Evolutionary conservation across 2,113 vertebrate species (phyloP).

Genomic region (Catharus fuscescens): DNA sequence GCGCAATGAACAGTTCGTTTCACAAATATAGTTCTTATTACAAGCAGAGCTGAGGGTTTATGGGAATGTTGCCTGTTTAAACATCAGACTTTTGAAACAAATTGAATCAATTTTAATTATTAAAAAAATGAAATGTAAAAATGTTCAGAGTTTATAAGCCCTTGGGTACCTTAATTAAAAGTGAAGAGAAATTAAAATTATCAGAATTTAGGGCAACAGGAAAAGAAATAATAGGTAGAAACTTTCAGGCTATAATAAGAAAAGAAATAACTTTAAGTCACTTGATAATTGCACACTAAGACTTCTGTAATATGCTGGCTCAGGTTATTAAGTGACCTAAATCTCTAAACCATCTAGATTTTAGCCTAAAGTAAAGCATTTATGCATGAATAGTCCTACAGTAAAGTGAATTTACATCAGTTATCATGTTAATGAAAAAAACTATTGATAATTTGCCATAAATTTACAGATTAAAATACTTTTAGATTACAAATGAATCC

Average conservation of each 20-base stretch:
- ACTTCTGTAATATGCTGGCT: not conserved
- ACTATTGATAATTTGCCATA: not conserved
- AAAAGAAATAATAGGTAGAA: not conserved
- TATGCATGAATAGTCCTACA: not conserved
- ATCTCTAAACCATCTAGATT: not conserved
- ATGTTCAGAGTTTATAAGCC: conserved; percentile 15
- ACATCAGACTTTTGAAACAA: conserved; percentile 11
- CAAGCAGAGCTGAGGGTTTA: not conserved
- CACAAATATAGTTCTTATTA: conserved; percentile 10
- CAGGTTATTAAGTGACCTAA: not conserved
- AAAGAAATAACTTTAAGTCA: not conserved
- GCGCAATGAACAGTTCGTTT: not conserved
- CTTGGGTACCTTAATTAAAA: conserved; percentile 36
- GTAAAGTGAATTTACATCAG: not conserved
- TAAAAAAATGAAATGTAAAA: conserved; percentile 11
- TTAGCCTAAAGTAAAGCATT: not conserved
- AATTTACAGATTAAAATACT: not conserved
- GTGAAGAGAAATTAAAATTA: not conserved
- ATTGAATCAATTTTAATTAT: conserved; percentile 14
- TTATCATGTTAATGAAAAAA: not conserved
- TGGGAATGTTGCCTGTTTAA: not conserved
- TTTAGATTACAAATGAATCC: not conserved
- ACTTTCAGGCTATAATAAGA: not conserved
- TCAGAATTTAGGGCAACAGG: not conserved
- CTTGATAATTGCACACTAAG: not conserved